Base-by-base conservation (phyloP, 2,888 invertebrate species). In the Trypoxylon attenuatum region DNA sequence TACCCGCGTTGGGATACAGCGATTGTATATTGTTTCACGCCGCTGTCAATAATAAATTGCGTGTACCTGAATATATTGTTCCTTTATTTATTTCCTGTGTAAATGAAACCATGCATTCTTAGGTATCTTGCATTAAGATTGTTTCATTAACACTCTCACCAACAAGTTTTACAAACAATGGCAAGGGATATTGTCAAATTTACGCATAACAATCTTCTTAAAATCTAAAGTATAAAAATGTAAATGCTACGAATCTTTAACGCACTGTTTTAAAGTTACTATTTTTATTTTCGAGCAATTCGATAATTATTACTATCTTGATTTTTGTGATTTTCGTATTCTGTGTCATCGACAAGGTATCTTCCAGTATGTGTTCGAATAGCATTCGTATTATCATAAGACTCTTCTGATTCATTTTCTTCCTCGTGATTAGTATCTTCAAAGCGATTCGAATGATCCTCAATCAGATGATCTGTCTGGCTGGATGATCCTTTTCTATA, bases 341-440 rank as follows among this genome's bases (percentile, higher is more conserved):
- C 68, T 0, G 61, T 52, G 18, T 76, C 76, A 6, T 71, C 72
- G 8, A 76, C 53, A 3, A 76, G 38, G 4, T 76, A 76, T 23
- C 76, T 63, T 0, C 76, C 76, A 2, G 65, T 46, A 4, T 69
- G 42, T 0, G 74, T 74, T 39, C 33, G 33, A 13, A 50, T 73
- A 4, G 29, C 43, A 5, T n/a, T 33, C 1, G 33, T 54, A 0
- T 71, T 52, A n/a, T 74, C 50, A 1, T 52, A 19, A 18, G 33
- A 29, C 3, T 79, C 68, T 6, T 79, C 78, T 8, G 25, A 33
- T 45, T 53, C 68, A 2, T 75, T 77, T 2, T 69, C 77, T 23
- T 85, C 83, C 2, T 84, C 80, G 18, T 79, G 71, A 4, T 79
- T 78, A n/a, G 78, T 72, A 5, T 82, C 80, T 46, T 84, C 83